Percentiles rank a stretch among this genome's conserved stretches.
Evolutionary conservation across 2,888 invertebrate species (phyloP).

Genomic region (Drosophila meridionalis): DNA sequence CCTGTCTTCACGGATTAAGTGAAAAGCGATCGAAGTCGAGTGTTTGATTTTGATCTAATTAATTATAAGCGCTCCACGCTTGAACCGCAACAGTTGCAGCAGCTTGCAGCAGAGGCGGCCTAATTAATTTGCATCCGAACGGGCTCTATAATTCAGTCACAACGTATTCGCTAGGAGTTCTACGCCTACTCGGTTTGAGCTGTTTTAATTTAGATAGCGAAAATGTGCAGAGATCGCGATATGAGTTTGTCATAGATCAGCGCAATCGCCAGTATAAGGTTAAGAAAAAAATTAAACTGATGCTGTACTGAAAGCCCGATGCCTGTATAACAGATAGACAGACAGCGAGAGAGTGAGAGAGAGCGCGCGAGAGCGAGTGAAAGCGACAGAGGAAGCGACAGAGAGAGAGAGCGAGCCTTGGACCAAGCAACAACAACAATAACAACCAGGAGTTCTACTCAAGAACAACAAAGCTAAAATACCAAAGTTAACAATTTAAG

Average conservation of each 20-base stretch:
- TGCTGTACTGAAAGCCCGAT: slow-evolving; percentile 47
- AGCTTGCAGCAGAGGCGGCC: slow-evolving; percentile 57
- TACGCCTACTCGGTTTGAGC: slow-evolving; percentile 83
- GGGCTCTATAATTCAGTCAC: slow-evolving; percentile 83
- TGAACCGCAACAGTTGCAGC: slow-evolving; percentile 56
- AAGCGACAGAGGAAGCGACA: slow-evolving; percentile 1
- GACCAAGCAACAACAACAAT: slow-evolving; percentile 42
- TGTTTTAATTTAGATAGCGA: slow-evolving; percentile 84
- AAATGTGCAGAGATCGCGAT: slow-evolving; percentile 86
- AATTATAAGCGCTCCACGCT: slow-evolving; percentile 1
- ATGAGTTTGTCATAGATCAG: slow-evolving; percentile 85
- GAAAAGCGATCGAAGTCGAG: neutral
- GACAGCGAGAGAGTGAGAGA: slow-evolving; percentile 2
- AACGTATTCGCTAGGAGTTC: slow-evolving; percentile 85
- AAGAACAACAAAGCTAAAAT: slow-evolving; percentile 59
- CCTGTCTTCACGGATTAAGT: slow-evolving; percentile 11
- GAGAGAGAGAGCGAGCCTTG: slow-evolving; percentile 36
- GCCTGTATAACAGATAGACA: slow-evolving; percentile 15
- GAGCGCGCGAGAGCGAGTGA: neutral
- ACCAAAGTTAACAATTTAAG: slow-evolving; percentile 75
- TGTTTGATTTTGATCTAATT: neutral
- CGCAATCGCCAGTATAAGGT: slow-evolving; percentile 85
- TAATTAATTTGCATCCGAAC: slow-evolving; percentile 55
- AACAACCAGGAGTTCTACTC: slow-evolving; percentile 28
- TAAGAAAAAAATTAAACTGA: slow-evolving; percentile 85